Conservation (phyloP, 2,888 invertebrate species). For the Zhuqinia jingwanae region DNA sequence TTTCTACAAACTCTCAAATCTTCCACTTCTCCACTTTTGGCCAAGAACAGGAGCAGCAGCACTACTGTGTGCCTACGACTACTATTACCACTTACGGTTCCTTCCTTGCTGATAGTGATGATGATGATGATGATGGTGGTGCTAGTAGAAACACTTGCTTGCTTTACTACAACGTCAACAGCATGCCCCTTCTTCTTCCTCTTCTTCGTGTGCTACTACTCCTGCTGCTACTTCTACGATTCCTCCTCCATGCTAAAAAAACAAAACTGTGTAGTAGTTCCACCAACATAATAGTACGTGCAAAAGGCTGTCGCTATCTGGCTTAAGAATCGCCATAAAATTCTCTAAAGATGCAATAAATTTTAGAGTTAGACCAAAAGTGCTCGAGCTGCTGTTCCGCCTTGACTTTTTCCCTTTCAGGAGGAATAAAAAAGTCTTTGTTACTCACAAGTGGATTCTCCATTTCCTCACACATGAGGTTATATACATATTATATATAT, state of each 20-base stretch:
- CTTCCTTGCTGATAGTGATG: constrained; percentile 11
- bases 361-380: constrained; percentile 68
- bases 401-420: constrained; percentile 41
- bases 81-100: constrained; percentile 36
- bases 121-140: constrained; percentile 10
- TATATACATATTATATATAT: too few relatives aligned
- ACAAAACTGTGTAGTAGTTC: constrained; percentile 26
- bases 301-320: constrained; percentile 61
- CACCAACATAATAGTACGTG: constrained; percentile 37
- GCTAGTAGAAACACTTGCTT: background rate
- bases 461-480: constrained; percentile 31
- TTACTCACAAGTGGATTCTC: constrained; percentile 16
- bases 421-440: constrained; percentile 54
- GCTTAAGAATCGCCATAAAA: constrained; percentile 70
- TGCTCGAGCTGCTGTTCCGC: constrained; percentile 32
- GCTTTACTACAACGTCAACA: constrained; percentile 41
- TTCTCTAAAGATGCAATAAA: constrained; percentile 72
- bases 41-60: too few relatives aligned
- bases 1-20: constrained; percentile 2
- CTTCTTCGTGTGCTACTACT: background rate
- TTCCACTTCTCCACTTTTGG: constrained; percentile 28
- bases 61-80: constrained; percentile 10
- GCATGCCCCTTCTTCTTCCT: constrained; percentile 25
- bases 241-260: background rate
- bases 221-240: background rate